Percentiles rank a stretch among this genome's conserved stretches.
Conservation (phyloP, 2,113 vertebrate genomes). For the Agapornis roseicollis region DNA sequence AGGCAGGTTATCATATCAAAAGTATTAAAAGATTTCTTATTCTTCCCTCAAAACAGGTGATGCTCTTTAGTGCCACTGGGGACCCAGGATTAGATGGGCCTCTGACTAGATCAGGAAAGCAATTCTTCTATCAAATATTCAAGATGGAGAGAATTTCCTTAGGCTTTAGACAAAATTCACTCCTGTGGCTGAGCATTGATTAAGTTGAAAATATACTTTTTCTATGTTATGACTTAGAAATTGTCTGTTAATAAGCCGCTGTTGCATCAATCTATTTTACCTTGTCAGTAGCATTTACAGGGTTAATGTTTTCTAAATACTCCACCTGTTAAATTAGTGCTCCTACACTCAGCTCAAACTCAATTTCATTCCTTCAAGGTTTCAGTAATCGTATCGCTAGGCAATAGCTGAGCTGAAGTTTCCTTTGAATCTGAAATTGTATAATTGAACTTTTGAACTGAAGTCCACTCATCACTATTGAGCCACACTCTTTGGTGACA, state of each 20-base stretch:
- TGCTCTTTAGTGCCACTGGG: background rate
- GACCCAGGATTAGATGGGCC: background rate
- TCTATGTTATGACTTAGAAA: background rate
- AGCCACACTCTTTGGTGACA: slow-evolving; percentile 14
- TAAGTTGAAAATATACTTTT: background rate
- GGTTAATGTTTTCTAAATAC: slow-evolving; percentile 46
- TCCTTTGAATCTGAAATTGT: slow-evolving; percentile 68
- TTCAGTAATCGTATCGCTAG: slow-evolving; percentile 35
- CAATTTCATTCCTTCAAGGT: slow-evolving; percentile 62
- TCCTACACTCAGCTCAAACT: slow-evolving; percentile 30
- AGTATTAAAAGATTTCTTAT: background rate
- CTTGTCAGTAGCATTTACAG: background rate
- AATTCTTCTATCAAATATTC: background rate
- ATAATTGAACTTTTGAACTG: slow-evolving; percentile 59
- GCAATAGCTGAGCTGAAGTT: slow-evolving; percentile 55
- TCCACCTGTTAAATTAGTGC: slow-evolving; percentile 50
- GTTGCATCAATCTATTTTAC: background rate
- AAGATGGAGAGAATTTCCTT: background rate
- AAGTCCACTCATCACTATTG: slow-evolving; percentile 35
- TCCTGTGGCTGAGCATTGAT: background rate
- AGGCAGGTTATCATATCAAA: background rate
- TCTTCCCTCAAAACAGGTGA: background rate
- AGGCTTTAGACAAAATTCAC: background rate
- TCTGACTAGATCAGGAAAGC: background rate
- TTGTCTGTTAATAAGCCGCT: background rate